phyloP scores from a whole-genome alignment of 2,797 vertebrate species.

The Pangasius mekongensis region DNA sequence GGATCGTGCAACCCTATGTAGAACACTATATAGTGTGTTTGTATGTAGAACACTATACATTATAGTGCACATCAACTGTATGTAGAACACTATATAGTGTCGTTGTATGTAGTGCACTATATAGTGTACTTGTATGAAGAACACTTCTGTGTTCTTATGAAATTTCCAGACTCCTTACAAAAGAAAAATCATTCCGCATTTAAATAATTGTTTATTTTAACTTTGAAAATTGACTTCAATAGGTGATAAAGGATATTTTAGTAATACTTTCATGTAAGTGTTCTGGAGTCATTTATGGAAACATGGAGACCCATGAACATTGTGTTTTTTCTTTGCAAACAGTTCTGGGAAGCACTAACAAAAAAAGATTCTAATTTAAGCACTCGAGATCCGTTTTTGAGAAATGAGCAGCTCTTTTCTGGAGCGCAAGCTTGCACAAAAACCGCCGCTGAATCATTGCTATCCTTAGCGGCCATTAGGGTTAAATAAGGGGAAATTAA shows the following conservation, averaged over 20 bases:
- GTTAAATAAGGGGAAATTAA: slow-evolving; percentile 62
- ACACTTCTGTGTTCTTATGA: too few relatives aligned
- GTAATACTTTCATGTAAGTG: not conserved
- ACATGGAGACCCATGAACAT: slow-evolving; percentile 35
- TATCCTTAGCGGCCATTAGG: slow-evolving; percentile 58
- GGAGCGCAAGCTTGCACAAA: slow-evolving; percentile 21
- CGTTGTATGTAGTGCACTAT: not conserved
- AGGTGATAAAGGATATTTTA: slow-evolving; percentile 11
- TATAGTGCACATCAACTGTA: not conserved
- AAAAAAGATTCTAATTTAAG: slow-evolving; percentile 52
- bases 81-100: not conserved
- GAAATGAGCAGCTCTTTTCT: slow-evolving; percentile 48
- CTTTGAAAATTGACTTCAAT: not conserved
- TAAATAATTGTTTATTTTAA: not conserved
- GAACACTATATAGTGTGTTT: not conserved
- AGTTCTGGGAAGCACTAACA: slow-evolving; percentile 45
- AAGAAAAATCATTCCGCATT: not conserved
- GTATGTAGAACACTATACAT: not conserved
- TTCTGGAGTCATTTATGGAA: slow-evolving; percentile 22
- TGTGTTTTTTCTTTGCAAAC: slow-evolving; percentile 21
- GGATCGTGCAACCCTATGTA: not conserved
- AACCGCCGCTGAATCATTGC: slow-evolving; percentile 38
- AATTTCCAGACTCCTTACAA: not conserved
- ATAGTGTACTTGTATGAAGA: not conserved
- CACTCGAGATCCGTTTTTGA: slow-evolving; percentile 46